Evolutionary conservation across 2,113 vertebrate species (phyloP), one percentile per base, ranked within the genome.

Genomic region (Haplotaxodon microlepis): DNA sequence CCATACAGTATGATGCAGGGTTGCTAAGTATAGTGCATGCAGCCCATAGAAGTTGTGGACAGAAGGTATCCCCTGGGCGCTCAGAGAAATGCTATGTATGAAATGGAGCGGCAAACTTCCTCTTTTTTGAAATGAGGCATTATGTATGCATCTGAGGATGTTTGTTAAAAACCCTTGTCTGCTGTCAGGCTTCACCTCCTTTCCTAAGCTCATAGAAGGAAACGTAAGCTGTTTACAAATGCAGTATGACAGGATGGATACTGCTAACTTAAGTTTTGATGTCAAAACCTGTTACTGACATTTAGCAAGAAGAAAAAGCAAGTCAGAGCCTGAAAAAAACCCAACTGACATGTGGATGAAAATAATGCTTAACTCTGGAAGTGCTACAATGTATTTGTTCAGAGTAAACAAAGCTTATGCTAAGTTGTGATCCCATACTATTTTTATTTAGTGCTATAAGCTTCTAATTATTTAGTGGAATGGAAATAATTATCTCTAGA

Each of bases 231-330:
- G 94, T 96, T 97, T 97, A 94, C 93, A 97, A 95, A 97, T 95
- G 95, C 81, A 94, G 90, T 89, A 94, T 97, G 97, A 97, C 97
- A 97, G 94, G 57, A 94, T 88, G 90, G 96, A 92, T 96, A 96
- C 96, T 93, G 96, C 94, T 96, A 95, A 96, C 90, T 96, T 97
- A 93, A 96, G 96, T 97, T 97, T 97, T 94, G 94, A 94, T 93
- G 94, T 94, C 95, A 94, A 95, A 97, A 97, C 96, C 93, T 96
- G 96, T 96, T 96, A 97, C 92, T 96, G 96, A 96, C 96, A 97
- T 98, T 98, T 97, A 96, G 95, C 95, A 93, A 81, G 90, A 92
- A 92, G 93, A 97, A 90, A 94, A 92, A 92, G 79, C 87, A 90
- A 29, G 90, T 93, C 92, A 93, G 89, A 51, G 95, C 95, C 92